phyloP scores from a whole-genome alignment of 2,797 vertebrate genomes.

The Tauraco hartlaubi region DNA sequence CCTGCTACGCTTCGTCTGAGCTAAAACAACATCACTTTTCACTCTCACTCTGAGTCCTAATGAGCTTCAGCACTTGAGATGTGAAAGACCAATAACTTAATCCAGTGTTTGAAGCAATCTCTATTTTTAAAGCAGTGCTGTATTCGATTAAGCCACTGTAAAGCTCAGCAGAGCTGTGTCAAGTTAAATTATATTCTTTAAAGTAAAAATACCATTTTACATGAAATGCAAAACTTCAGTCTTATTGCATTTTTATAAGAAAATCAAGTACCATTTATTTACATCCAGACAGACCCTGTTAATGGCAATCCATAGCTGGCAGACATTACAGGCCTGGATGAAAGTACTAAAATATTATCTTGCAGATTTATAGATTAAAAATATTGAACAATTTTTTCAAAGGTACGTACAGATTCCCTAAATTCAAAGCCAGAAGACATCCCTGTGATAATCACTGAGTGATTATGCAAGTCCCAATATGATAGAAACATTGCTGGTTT shows the following conservation, averaged over 20 bases:
- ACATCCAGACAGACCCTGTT: neutral
- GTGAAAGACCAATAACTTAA: constrained; percentile 68
- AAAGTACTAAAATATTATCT: neutral
- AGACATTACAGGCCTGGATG: neutral
- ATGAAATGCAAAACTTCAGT: neutral
- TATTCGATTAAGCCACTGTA: constrained; percentile 65
- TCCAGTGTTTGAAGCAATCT: constrained; percentile 53
- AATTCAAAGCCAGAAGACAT: neutral
- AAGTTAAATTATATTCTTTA: constrained; percentile 58
- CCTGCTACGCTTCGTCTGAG: neutral
- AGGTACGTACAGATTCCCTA: neutral
- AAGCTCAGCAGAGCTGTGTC: constrained; percentile 41
- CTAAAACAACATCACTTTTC: constrained; percentile 16
- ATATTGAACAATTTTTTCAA: neutral
- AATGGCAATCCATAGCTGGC: constrained; percentile 1
- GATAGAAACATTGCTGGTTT: neutral
- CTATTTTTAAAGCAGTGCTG: constrained; percentile 54
- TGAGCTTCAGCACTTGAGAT: constrained; percentile 46
- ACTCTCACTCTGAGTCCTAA: constrained; percentile 33
- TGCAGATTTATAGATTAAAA: neutral
- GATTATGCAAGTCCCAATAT: neutral
- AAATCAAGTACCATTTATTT: constrained; percentile 40
- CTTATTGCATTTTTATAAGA: constrained; percentile 23
- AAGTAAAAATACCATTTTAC: constrained; percentile 39
- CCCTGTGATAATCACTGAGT: neutral